Conservation (phyloP, 2,888 invertebrate species). For the Stegophylla sp. region DNA sequence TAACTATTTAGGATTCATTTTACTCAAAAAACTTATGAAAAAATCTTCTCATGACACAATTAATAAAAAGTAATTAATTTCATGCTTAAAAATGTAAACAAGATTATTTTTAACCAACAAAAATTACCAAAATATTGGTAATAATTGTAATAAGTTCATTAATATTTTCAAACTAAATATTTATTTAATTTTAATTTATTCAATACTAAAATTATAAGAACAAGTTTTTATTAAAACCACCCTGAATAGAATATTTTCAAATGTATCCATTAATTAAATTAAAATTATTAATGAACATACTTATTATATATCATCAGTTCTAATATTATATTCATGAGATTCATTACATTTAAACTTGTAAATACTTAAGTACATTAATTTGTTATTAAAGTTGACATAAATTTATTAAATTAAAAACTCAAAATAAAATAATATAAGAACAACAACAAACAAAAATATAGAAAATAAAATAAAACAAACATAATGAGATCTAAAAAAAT, state of each 20-base stretch:
- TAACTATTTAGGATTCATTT: neutral
- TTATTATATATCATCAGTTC: neutral
- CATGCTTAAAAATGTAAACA: neutral
- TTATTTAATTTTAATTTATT: neutral
- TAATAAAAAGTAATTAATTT: neutral
- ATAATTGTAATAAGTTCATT: neutral
- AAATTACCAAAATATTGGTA: neutral
- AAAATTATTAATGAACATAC: neutral
- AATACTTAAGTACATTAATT: neutral
- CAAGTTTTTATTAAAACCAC: neutral
- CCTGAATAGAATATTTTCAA: neutral
- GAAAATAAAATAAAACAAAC: constrained; percentile 44
- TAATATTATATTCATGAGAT: neutral
- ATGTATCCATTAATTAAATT: constrained; percentile 4
- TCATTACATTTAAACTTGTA: neutral
- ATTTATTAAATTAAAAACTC: neutral
- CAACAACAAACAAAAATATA: constrained; percentile 32
- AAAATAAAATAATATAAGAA: constrained; percentile 35
- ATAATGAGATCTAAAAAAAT: constrained; percentile 51
- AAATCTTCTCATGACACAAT: neutral
- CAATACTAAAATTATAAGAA: neutral
- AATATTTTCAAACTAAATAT: no score
- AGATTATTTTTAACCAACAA: neutral
- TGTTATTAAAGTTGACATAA: constrained; percentile 18
- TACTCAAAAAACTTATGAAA: neutral